Base-by-base conservation (phyloP, 2,888 invertebrate genomes). In the Keiferia lycopersicella region DNA sequence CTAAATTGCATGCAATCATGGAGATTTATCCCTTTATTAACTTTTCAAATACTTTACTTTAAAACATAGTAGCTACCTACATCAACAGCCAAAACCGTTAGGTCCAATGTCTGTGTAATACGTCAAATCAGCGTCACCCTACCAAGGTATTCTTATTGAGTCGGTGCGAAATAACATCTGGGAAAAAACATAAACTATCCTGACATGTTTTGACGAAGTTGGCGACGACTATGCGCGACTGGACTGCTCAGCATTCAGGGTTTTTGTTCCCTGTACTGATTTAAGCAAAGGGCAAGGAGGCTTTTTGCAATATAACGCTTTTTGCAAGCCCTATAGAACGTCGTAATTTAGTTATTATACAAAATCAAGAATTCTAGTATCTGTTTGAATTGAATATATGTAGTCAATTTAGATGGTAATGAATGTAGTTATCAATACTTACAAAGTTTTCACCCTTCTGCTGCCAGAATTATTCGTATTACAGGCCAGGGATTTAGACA, bases 191-290 rank as follows among this genome's bases (percentile, higher is more conserved):
- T 66, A 68, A 71, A 70, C 68, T 60, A 60, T 60, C 60, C 38
- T 45, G 60, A 22, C 66, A 65, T 64, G 65, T 67, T 59, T 67
- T 74, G 76, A 76, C 71, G 74, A 73, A 74, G 73, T 70, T 70
- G 68, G 70, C 45, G 61, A 63, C 26, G 26, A 26, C 26, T 26
- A 26, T 26, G 26, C 26, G 6, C 26, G 26, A 4, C 26, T 26
- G 26, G 26, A 6, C 65, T 26, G 16, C 34, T 56, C 56, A 56
- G 10, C 56, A 56, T 30, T 26, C 30, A 34, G 16, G 10, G 56
- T 34, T 56, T 56, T 56, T 56, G 34, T 10, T 10, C 30, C 30
- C 22, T 56, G 34, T 56, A 56, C 56, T 56, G 56, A 56, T 56
- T 56, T 56, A 56, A 56, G 30, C 56, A 56, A 56, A 30, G 56